Evolutionary conservation across 2,888 invertebrate species (phyloP), one percentile per base, ranked within the genome.

Genomic region (Microctonus aethiopoides): DNA sequence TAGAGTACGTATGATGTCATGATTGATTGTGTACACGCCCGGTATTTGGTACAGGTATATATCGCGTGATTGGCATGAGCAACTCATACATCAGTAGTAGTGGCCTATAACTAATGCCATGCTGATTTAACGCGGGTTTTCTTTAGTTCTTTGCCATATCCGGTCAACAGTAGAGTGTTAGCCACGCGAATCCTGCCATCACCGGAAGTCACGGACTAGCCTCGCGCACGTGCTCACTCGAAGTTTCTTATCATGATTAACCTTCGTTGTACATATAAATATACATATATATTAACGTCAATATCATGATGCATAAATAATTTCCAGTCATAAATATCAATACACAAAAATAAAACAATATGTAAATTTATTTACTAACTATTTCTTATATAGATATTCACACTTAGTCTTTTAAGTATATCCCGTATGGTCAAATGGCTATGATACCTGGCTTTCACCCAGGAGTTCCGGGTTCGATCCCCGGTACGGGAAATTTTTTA

Each of bases 1-100:
- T 46, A 52, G 60, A 66, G 70, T 77, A n/a, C n/a, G n/a, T n/a
- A 79, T 83, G 83, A 82, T 80, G 79, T 80, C 80, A 81, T 67
- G 16, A 46, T 46, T 46, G 46, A 46, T 76, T 74, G 74, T 70
- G 20, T 51, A 39, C 61, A 54, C 59, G 76, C 71, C 76, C 77
- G 80, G 82, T 83, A 84, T 84, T 83, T 83, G 80, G 80, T 82
- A 84, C 82, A 81, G 75, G 76, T 63, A 46, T n/a, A n/a, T 46
- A 76, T 77, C 67, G 77, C 81, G 83, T 83, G 82, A 82, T 83
- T 77, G 72, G 83, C 80, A 83, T 84, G 78, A 77, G 76, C 75
- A 78, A 71, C 64, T 68, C 29, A 29, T 29, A 29, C 29, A 29
- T 7, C 29, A 7, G 29, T 5, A 54, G 29, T 36, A 39, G 36